phyloP scores from a whole-genome alignment of 2,113 vertebrate genomes.

The Acanthochromis polyacanthus region DNA sequence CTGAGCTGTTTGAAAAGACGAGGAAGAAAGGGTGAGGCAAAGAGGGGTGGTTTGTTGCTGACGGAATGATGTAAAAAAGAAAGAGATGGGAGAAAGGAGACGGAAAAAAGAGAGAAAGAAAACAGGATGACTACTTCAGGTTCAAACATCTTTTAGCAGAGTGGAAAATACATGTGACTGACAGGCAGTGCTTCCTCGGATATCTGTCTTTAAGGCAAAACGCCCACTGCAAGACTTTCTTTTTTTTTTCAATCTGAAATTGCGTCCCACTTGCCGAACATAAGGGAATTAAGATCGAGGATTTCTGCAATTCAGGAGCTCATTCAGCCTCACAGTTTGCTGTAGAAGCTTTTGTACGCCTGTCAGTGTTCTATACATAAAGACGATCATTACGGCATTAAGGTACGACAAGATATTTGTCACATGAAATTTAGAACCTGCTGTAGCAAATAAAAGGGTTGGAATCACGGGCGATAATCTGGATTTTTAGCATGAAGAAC shows the following conservation, averaged over 20 bases:
- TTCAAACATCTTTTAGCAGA: constrained; percentile 17
- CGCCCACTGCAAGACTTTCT: neutral
- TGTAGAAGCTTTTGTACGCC: neutral
- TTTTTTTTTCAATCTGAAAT: neutral
- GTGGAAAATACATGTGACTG: constrained; percentile 1
- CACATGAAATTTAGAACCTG: no score
- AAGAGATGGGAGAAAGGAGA: constrained; percentile 2
- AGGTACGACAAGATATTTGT: neutral
- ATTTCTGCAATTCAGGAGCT: neutral
- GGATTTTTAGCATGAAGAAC: no score
- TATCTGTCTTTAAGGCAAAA: constrained; percentile 23
- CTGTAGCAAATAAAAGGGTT: no score
- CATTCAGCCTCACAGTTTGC: neutral
- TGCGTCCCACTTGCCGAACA: neutral
- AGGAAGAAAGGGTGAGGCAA: neutral
- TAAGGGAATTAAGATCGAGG: neutral
- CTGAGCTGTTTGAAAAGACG: neutral
- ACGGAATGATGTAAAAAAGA: neutral
- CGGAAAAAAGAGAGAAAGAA: neutral
- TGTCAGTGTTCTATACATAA: no score
- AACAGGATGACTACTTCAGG: constrained; percentile 22
- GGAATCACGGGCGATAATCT: no score
- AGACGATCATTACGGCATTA: neutral
- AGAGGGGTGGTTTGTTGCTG: neutral
- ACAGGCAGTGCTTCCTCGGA: constrained; percentile 16